Evolutionary conservation across 2,797 vertebrate species (phyloP), one percentile per base, ranked within the genome.

Genomic region (Catharus ustulatus): DNA sequence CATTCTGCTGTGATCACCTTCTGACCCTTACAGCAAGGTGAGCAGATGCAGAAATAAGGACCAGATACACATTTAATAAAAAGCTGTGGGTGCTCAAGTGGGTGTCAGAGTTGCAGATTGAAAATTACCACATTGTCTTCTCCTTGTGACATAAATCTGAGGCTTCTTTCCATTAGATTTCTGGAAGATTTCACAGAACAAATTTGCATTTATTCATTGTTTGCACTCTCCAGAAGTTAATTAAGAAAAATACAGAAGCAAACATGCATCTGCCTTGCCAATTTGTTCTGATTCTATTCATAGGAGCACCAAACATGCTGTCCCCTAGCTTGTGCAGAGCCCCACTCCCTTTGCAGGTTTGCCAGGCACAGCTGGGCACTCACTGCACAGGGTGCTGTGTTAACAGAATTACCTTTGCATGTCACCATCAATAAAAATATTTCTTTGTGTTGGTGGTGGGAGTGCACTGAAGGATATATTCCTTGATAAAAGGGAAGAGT

Each of bases 121-220:
- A 84, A 77, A 87, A 38, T 11, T 0, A 13, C 22, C 80, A 8
- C 11, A 26, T 29, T 84, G 42, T 30, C 21, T 69, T 62, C 64
- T 82, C 38, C 63, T 13, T 3, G 2, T 23, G 67, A 52, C 52
- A 59, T 7, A 63, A 49, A 74, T 4, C 52, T 15, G 16, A 82
- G 40, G 16, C 12, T 61, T 11, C 38, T 49, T 82, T 89, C 68
- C 14, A 6, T 38, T 19, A 20, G 10, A 32, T 6, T 63, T 80
- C 61, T 49, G 68, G 48, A 54, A 75, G 84, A 63, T 6, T 46
- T 10, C 0, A 3, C 3, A 10, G 49, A 4, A 67, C 15, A 74
- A 79, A 90, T 90, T 90, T 87, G 51, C 85, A 87, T 87, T 91
- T 64, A 21, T 58, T 84, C 67, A 48, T 15, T 90, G 52, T 92